phyloP scores from a whole-genome alignment of 2,113 vertebrate genomes.

The Riparia riparia region DNA sequence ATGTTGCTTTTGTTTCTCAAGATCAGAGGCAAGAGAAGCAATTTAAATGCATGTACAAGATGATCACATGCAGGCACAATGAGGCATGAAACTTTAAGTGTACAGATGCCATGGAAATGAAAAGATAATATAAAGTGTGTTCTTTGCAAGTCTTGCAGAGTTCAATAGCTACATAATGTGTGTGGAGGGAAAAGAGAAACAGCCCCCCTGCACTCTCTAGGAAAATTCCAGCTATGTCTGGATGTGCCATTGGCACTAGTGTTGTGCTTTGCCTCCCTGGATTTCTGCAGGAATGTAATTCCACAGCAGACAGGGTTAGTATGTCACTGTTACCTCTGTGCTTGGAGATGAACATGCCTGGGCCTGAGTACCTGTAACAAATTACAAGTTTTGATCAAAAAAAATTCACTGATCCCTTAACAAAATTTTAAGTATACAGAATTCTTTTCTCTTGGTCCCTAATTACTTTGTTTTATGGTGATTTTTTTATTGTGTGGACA shows the following conservation, averaged over 20 bases:
- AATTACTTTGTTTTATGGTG: neutral
- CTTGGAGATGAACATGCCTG: neutral
- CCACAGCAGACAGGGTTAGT: neutral
- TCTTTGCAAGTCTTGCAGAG: slow-evolving; percentile 39
- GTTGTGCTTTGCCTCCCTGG: neutral
- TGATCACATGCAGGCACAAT: slow-evolving; percentile 5
- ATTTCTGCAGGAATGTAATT: neutral
- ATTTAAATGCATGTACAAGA: slow-evolving; percentile 35
- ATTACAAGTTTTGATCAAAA: neutral
- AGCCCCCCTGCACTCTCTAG: neutral
- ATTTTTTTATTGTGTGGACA: neutral
- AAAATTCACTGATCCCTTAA: neutral
- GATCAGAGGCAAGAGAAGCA: slow-evolving; percentile 26
- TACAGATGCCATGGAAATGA: slow-evolving; percentile 38
- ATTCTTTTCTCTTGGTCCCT: neutral
- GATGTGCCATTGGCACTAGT: neutral
- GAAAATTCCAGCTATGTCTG: neutral
- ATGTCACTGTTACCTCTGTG: neutral
- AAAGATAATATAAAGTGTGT: slow-evolving; percentile 38
- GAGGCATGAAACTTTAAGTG: slow-evolving; percentile 26
- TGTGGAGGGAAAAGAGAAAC: neutral
- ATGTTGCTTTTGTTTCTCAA: slow-evolving; percentile 11
- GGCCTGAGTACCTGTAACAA: neutral
- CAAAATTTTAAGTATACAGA: neutral
- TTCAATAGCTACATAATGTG: slow-evolving; percentile 17